Evolutionary conservation across 2,113 vertebrate genomes (phyloP).

Genomic region (Axis porcinus): DNA sequence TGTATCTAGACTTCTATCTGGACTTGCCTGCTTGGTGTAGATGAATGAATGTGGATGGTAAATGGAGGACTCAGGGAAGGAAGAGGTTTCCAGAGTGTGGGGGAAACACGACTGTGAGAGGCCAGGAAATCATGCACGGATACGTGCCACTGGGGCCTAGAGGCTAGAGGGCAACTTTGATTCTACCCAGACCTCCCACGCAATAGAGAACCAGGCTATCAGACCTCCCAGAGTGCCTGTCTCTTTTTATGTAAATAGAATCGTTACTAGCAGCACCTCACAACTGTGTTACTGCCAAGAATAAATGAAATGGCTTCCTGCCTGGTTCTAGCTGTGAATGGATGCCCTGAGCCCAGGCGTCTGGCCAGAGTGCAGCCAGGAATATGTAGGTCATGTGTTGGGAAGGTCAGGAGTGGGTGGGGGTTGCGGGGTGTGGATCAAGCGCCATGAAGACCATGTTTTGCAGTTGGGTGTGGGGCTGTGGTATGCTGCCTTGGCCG

Average conservation of each 20-base stretch:
- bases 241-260: neutral
- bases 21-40: neutral
- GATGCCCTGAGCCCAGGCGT: neutral
- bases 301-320: neutral
- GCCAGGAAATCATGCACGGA: no score
- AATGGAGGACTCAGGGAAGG: neutral
- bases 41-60: neutral
- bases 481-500: fast-evolving
- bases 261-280: neutral
- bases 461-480: neutral
- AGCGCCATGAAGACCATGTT: neutral
- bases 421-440: neutral
- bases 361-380: neutral
- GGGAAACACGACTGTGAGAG: no score
- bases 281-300: neutral
- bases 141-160: neutral
- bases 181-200: neutral
- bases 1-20: neutral
- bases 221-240: neutral
- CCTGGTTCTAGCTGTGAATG: neutral
- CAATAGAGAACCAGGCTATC: neutral
- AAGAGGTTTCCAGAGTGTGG: neutral
- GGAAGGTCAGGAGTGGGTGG: neutral
- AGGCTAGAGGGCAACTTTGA: neutral
- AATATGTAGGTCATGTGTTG: neutral